Conservation (phyloP, 2,797 vertebrate species). For the Melanotaenia maccullochi region DNA sequence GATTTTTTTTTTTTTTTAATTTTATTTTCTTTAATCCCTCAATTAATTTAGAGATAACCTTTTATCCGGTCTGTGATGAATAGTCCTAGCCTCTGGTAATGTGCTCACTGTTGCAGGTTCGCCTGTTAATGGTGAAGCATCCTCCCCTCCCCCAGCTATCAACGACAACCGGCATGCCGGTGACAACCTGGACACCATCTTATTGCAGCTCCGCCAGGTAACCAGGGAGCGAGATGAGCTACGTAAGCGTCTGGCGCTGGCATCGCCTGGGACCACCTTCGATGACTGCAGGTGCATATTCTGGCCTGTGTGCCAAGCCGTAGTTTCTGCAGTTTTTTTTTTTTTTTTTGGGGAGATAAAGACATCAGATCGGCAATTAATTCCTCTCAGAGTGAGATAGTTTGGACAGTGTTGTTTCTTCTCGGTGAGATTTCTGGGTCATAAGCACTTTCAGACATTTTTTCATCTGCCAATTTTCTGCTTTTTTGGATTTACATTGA, state of each 20-base stretch:
- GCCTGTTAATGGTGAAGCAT: constrained; percentile 89
- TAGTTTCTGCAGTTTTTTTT: not conserved
- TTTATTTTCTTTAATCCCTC: not conserved
- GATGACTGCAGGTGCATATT: constrained; percentile 92
- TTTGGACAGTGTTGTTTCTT: constrained; percentile 29
- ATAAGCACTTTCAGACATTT: constrained; percentile 30
- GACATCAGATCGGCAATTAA: constrained; percentile 12
- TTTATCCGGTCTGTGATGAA: constrained; percentile 11
- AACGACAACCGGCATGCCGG: constrained; percentile 89
- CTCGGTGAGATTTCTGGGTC: constrained; percentile 7
- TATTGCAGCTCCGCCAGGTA: constrained; percentile 94
- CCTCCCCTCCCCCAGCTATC: constrained; percentile 91
- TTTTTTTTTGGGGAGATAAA: not conserved
- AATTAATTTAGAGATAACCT: not conserved
- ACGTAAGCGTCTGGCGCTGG: constrained; percentile 93
- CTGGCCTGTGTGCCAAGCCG: constrained; percentile 26
- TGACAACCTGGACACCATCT: constrained; percentile 92
- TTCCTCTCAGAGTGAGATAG: constrained; percentile 19
- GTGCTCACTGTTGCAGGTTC: constrained; percentile 86
- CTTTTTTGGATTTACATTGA: constrained; percentile 34
- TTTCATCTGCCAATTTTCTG: constrained; percentile 23
- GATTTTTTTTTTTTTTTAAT: no score
- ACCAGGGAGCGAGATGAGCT: constrained; percentile 97
- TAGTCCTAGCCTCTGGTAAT: constrained; percentile 39
- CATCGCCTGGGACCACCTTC: constrained; percentile 94